Evolutionary conservation across 2,113 vertebrate genomes (phyloP), one percentile per base, ranked within the genome.

Genomic region (Sphaerodactylus townsendi): DNA sequence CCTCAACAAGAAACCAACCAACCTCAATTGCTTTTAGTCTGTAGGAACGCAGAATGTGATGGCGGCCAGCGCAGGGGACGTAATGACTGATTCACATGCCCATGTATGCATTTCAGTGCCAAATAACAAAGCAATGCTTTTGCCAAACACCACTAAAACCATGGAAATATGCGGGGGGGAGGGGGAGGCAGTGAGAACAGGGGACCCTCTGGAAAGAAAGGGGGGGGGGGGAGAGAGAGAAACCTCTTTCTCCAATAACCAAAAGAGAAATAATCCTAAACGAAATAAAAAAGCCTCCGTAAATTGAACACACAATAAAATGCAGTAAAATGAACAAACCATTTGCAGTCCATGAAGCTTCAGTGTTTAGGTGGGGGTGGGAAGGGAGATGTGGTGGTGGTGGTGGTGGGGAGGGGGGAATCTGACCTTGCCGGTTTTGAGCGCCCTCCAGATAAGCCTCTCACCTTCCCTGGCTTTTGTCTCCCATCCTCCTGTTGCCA

Each of bases 61-160:
- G 70, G 91, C 92, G 93, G 94, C 95, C 93, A 95, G 96, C 68
- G 94, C 91, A 92, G 92, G 93, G 87, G 93, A 92, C 85, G 90
- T 82, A 46, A 77, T 78, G 88, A 92, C 87, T 85, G 79, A 93
- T 92, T 91, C 70, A 30, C 66, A 91, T 93, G 93, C 91, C 85
- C 2, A 59, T n/a, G 88, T 93, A 94, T 94, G 95, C 77, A 90
- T 71, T 56, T 88, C 89, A 88, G 94, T 94, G 95, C 89, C 93
- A 93, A 95, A 85, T 83, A 75, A 91, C 81, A 87, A 94, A 95
- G 92, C 93, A 93, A 95, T 96, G 96, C 91, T 81, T 62, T 92
- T 85, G 91, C 88, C 93, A 41, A 91, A 94, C 48, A 93, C 84
- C 90, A 94, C 88, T 92, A 92, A 93, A 94, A 94, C 85, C 89